These are phyloP conservation scores for Onthophagus sagittarius DNA, from an alignment of 2,888 invertebrate species.

Conservation along the genomic window DNA sequence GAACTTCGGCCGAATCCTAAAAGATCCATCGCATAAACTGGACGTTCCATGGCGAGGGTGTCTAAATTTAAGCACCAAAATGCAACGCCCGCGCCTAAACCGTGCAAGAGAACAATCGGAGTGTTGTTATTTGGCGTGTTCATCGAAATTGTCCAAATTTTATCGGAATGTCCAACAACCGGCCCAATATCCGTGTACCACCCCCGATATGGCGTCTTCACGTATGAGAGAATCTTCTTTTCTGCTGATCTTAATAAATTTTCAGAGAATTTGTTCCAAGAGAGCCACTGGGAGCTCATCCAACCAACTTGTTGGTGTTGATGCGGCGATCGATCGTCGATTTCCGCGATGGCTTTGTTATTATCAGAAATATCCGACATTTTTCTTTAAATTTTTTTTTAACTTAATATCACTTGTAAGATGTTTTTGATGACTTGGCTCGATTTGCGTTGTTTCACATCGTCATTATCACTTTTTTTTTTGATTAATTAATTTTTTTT, in stretches of 20 bases:
- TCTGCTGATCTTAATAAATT: constrained; percentile 73
- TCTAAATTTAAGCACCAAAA: constrained; percentile 91
- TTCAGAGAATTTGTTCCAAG: constrained; percentile 77
- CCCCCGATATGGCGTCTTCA: constrained; percentile 39
- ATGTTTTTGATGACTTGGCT: too few species aligned
- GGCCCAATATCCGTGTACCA: constrained; percentile 53
- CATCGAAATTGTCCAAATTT: constrained; percentile 61
- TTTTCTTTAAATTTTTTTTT: not conserved
- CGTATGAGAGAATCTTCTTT: constrained; percentile 41
- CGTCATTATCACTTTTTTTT: too few species aligned
- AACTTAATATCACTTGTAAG: too few species aligned
- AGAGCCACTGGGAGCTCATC: constrained; percentile 53
- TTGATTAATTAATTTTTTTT: too few species aligned
- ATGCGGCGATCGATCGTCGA: not conserved
- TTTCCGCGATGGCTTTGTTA: not conserved
- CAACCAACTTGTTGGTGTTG: constrained; percentile 3
- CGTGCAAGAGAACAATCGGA: constrained; percentile 87
- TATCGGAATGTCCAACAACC: constrained; percentile 55
- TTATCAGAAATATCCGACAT: not conserved
- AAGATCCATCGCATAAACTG: constrained; percentile 84
- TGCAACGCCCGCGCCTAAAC: constrained; percentile 88
- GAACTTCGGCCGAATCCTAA: constrained; percentile 91
- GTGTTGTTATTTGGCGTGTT: constrained; percentile 59
- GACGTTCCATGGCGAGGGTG: constrained; percentile 68
- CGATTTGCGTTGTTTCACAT: too few species aligned